Conservation (phyloP, 53 echinoderm and acorn worm genomes). For the Mesocentrotus franciscanus region DNA sequence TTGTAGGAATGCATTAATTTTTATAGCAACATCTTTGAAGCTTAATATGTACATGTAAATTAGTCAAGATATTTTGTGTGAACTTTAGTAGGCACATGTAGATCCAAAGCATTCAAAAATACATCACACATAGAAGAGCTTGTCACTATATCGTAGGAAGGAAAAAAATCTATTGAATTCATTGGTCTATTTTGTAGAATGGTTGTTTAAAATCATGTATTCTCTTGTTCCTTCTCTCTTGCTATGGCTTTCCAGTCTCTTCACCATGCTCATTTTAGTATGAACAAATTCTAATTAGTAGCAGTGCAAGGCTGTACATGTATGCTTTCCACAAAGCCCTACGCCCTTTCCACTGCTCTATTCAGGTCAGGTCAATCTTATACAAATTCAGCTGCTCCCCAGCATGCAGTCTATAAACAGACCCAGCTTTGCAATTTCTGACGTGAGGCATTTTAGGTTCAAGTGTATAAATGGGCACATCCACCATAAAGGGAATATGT, state of each 20-base stretch:
- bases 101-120: too few relatives aligned
- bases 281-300: constrained; percentile 44
- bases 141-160: neutral
- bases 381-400: constrained; percentile 57
- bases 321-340: constrained; percentile 47
- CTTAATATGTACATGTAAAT: too few relatives aligned
- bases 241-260: neutral
- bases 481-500: neutral
- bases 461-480: neutral
- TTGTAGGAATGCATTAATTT: too few relatives aligned
- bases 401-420: constrained; percentile 35
- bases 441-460: neutral
- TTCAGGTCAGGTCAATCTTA: constrained; percentile 60
- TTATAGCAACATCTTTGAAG: too few relatives aligned
- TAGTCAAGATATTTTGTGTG: too few relatives aligned
- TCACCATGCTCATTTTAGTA: neutral
- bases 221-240: neutral
- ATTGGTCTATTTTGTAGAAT: neutral
- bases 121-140: too few relatives aligned
- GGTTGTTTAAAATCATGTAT: neutral
- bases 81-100: too few relatives aligned
- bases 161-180: neutral
- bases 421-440: neutral
- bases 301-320: constrained; percentile 26
- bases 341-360: constrained; percentile 45